Base-by-base conservation (phyloP, 2,113 vertebrate species). In the Myotis brandtii region DNA sequence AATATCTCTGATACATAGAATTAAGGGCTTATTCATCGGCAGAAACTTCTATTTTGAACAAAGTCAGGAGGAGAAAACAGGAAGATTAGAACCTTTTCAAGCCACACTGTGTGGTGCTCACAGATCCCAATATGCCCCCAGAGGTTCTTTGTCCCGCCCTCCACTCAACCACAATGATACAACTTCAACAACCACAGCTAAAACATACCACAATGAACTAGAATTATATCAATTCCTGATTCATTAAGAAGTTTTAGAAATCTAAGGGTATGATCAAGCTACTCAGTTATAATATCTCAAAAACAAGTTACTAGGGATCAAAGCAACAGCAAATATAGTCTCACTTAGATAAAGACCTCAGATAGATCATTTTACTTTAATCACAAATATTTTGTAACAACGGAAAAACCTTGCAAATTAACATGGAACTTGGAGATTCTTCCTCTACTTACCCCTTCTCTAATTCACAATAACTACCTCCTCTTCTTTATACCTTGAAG, bases 11-110 rank as follows among this genome's bases (percentile, higher is more conserved):
- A 59, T 5, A 54, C 14, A 59, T 2, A 86, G 77, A 95, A 79
- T 76, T 81, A 87, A 95, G 48, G 13, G 40, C 32, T 85, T 67
- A 52, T 80, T 96, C 9, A 21, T 86, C 75, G 84, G 27, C 27
- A 84, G 20, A 37, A 9, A 69, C 46, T 59, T 92, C 46, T 84
- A 52, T 32, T 89, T 72, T 80, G 46, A 80, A 72, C 34, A 95
- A 95, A 94, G n/a, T 16, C 9, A 81, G 13, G 9, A 93, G 21
- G 75, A 90, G 34, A 46, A 77, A 48, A 85, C 3, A 46, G 32
- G 4, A n/a, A 77, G 8, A 77, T 5, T 0, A 34, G 25, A 84
- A 54, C 11, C 12, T 79, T 76, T 73, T 67, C 12, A 18, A 83
- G 32, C 25, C 34, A 50, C 9, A 23, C 16, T 20, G 16, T 1